A percentile compares a stretch with the other conserved stretches of the same genome.
phyloP scores from a whole-genome alignment of 2,113 vertebrate species.

The Pteronura brasiliensis region DNA sequence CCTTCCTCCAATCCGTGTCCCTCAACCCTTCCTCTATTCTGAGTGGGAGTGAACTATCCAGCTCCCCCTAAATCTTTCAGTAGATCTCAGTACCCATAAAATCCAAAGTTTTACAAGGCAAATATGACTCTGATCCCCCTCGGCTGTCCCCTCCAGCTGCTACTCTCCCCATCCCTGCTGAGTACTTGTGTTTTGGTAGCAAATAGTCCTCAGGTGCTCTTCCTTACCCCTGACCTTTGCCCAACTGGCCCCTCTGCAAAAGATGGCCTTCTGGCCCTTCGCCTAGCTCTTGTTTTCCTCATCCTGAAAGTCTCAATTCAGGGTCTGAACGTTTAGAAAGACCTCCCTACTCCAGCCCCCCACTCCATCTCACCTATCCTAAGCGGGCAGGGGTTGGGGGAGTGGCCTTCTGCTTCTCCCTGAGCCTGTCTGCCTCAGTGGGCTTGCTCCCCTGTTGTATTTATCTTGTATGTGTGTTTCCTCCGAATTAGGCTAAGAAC shows the following conservation, averaged over 20 bases:
- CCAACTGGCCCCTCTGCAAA: not conserved
- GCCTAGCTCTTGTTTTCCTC: not conserved
- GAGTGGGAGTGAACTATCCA: not conserved
- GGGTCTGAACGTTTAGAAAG: not conserved
- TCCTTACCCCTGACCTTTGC: not conserved
- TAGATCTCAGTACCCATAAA: not conserved
- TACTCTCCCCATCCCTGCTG: not conserved
- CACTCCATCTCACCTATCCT: not conserved
- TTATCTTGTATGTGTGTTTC: not conserved
- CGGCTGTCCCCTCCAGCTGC: not conserved
- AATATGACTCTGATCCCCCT: not conserved
- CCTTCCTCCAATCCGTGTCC: not conserved
- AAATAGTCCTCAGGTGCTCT: not conserved
- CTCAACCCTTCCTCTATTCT: not conserved
- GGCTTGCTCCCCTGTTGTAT: not conserved
- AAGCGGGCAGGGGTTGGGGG: fast-evolving
- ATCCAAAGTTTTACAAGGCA: slow-evolving; percentile 7
- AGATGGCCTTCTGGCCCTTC: not conserved
- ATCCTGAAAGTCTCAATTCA: not conserved
- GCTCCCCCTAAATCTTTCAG: not conserved
- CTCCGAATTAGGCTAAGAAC: not conserved
- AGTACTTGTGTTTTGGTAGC: not conserved
- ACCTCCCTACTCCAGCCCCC: not conserved
- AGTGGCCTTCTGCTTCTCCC: not conserved
- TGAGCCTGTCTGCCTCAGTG: not conserved